Evolutionary conservation across 2,797 vertebrate species (phyloP).

Genomic region (Lithobates sylvaticus): DNA sequence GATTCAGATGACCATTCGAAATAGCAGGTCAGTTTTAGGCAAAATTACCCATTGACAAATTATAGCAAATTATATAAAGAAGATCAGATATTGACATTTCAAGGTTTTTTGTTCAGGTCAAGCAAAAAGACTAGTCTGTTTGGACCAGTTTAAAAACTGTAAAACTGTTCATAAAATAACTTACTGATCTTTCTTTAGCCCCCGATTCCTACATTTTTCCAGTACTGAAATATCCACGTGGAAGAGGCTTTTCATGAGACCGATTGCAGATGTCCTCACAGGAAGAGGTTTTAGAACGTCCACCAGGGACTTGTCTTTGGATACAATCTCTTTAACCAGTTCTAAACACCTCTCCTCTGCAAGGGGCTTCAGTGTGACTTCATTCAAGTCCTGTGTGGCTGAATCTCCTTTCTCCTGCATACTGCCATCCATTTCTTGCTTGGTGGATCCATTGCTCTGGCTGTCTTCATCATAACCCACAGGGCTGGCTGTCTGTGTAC

Average conservation of each 20-base stretch:
- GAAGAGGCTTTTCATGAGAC: constrained; percentile 92
- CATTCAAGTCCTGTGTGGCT: constrained; percentile 6
- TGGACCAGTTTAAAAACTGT: too few relatives aligned
- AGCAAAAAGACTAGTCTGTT: background rate
- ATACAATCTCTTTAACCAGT: constrained; percentile 82
- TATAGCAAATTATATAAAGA: too few relatives aligned
- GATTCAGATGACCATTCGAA: too few relatives aligned
- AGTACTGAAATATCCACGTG: constrained; percentile 79
- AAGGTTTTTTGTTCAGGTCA: background rate
- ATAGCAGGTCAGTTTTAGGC: too few relatives aligned
- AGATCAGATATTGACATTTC: background rate
- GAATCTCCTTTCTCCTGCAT: background rate
- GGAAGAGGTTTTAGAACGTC: constrained; percentile 80
- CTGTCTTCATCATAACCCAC: background rate
- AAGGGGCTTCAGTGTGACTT: constrained; percentile 6
- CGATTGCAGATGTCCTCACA: constrained; percentile 83
- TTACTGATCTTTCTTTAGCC: constrained; percentile 68
- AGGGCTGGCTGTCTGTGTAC: accelerated
- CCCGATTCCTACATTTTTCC: constrained; percentile 62
- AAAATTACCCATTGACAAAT: too few relatives aligned
- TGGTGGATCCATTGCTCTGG: background rate
- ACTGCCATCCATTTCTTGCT: accelerated
- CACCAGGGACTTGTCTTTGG: constrained; percentile 83
- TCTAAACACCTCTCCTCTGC: constrained; percentile 75
- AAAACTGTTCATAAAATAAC: background rate